Percentiles rank a stretch among this genome's conserved stretches.
phyloP scores from a whole-genome alignment of 2,797 vertebrate species.

The Carduelis carduelis region DNA sequence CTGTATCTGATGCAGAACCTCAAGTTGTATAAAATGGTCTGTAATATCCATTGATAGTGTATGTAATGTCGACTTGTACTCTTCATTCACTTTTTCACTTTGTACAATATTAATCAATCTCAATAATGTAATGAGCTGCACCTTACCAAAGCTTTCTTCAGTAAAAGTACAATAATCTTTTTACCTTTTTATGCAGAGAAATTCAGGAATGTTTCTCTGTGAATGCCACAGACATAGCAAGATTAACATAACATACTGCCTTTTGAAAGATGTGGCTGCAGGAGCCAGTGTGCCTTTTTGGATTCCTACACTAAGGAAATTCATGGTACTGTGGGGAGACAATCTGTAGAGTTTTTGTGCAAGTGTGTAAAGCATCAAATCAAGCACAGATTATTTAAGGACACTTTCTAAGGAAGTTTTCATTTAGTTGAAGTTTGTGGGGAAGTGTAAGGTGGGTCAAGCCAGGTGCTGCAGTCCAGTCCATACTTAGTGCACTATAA shows the following conservation, averaged over 20 bases:
- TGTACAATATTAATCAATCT: background rate
- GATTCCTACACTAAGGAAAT: background rate
- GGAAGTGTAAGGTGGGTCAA: background rate
- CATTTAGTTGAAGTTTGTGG: background rate
- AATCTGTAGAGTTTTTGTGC: background rate
- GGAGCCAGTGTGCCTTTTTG: background rate
- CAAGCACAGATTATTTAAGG: background rate
- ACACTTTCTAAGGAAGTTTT: background rate
- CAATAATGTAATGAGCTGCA: background rate
- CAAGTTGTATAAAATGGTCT: background rate
- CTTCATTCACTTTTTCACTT: background rate
- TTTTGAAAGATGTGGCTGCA: background rate
- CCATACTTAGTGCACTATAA: accelerated
- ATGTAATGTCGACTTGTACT: background rate
- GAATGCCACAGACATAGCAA: background rate
- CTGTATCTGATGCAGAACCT: background rate
- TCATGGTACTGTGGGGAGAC: background rate
- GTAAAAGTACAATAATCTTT: background rate
- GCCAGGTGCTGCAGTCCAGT: background rate
- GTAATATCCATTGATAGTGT: background rate
- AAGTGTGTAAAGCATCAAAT: background rate
- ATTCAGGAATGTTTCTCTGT: background rate
- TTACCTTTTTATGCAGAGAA: background rate
- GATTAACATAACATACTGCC: background rate
- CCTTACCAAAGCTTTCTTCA: background rate